Evolutionary conservation across 2,888 invertebrate genomes (phyloP), one percentile per base, ranked within the genome.

Genomic region (Noctua janthe): DNA sequence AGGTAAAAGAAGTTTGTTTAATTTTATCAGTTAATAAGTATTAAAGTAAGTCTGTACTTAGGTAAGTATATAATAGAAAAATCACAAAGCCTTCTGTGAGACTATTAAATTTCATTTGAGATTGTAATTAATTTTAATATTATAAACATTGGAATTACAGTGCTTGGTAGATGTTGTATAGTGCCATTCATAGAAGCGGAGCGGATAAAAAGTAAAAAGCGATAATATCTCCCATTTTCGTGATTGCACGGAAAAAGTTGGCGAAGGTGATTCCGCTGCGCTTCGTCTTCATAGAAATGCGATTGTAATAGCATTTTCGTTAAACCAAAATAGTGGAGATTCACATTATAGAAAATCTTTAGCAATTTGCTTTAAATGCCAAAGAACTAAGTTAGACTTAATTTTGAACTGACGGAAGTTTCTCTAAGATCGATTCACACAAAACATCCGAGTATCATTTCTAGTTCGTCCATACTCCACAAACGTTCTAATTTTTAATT

Each of bases 41-140:
- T 84, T 90, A 90, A 86, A 91, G 78, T 95, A 94, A 95, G 94
- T 93, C 89, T 91, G 91, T 94, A 94, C 91, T 91, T 92, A 90
- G 86, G 64, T 89, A 90, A 90, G 89, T 82, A 82, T 85, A 81
- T 77, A 75, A 79, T 87, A 85, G 77, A 83, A 89, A 91, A 91
- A 89, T 91, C 80, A 91, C 87, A 89, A 91, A 91, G 93, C 93
- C 93, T 94, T 93, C 92, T 91, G 90, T 90, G 89, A 91, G 84
- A 89, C 85, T 91, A 87, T 84, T 84, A 82, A 86, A 85, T 76
- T 84, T 85, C 59, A 78, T 85, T 83, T 85, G 74, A 82, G 39
- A 83, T 76, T 87, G 78, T 81, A 84, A 88, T 87, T 88, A 62
- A 86, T 86, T 84, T 85, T 67, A 78, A 85, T 72, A 83, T 80